These are phyloP conservation scores for Gadus chalcogrammus DNA, from an alignment of 2,113 vertebrate genomes.

Conservation along the genomic window DNA sequence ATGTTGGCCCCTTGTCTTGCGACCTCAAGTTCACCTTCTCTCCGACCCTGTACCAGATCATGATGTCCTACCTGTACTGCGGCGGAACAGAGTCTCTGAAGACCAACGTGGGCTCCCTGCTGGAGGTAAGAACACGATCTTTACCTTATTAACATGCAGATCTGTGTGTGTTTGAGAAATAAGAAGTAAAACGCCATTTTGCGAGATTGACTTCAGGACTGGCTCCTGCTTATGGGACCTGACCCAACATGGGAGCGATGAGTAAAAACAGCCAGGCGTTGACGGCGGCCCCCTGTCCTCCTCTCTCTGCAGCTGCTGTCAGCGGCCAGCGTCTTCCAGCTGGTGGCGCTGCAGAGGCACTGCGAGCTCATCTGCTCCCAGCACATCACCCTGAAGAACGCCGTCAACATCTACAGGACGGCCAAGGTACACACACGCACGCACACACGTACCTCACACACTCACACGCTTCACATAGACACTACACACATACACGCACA, in stretches of 20 bases:
- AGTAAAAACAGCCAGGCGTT: too few relatives aligned
- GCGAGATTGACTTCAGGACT: too few relatives aligned
- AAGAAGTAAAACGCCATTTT: too few relatives aligned
- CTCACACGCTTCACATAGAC: background rate
- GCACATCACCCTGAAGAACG: slow-evolving; percentile 83
- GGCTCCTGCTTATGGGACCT: too few relatives aligned
- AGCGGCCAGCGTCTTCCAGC: slow-evolving; percentile 86
- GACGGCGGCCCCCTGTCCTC: too few relatives aligned
- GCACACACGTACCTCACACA: background rate
- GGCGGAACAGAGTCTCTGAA: slow-evolving; percentile 88
- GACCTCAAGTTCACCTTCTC: too few relatives aligned
- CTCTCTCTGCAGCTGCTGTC: slow-evolving; percentile 79
- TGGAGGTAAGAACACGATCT: slow-evolving; percentile 80
- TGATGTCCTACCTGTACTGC: slow-evolving; percentile 97
- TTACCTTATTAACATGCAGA: too few relatives aligned
- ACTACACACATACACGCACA: background rate
- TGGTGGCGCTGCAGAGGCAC: slow-evolving; percentile 87
- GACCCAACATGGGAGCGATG: too few relatives aligned
- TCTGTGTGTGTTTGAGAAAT: too few relatives aligned
- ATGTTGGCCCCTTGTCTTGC: too few relatives aligned
- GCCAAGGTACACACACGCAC: slow-evolving; percentile 80
- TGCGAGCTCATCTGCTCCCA: slow-evolving; percentile 91
- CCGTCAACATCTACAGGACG: slow-evolving; percentile 87
- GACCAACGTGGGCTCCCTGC: slow-evolving; percentile 80
- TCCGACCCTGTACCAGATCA: slow-evolving; percentile 74